A percentile compares a stretch with the other conserved stretches of the same genome.
Conservation (phyloP, 92 coral and sea anemone species). For the Zoanthus sansibaricus region DNA sequence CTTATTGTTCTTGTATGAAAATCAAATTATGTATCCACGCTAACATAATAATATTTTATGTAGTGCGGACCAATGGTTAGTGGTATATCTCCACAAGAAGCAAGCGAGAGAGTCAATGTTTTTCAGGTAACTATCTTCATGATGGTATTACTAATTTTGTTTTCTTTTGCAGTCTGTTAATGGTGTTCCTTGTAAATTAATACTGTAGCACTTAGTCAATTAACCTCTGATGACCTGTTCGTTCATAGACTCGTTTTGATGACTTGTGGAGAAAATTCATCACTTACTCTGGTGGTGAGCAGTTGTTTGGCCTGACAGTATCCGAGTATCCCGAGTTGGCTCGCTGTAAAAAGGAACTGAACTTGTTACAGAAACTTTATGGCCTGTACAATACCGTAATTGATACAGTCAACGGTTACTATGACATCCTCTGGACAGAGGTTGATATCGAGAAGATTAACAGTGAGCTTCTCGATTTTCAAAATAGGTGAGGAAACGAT, state of each 20-base stretch:
- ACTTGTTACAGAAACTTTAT: slow-evolving; percentile 84
- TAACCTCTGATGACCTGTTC: background rate
- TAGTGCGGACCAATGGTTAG: slow-evolving; percentile 88
- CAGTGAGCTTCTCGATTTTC: slow-evolving; percentile 84
- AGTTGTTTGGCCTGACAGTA: slow-evolving; percentile 84
- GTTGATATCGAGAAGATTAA: slow-evolving; percentile 93
- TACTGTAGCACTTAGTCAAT: too few relatives aligned
- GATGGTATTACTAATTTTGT: background rate
- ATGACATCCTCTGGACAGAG: slow-evolving; percentile 90
- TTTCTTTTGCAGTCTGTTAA: too few relatives aligned
- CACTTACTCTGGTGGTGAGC: slow-evolving; percentile 92
- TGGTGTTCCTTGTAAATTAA: too few relatives aligned
- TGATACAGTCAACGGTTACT: slow-evolving; percentile 89
- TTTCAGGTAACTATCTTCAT: slow-evolving; percentile 71
- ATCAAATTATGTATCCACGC: too few relatives aligned
- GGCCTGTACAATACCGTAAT: slow-evolving; percentile 90
- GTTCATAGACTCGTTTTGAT: slow-evolving; percentile 70
- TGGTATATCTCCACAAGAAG: slow-evolving; percentile 89
- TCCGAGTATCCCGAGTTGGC: slow-evolving; percentile 86
- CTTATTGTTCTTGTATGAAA: too few relatives aligned
- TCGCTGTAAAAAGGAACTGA: slow-evolving; percentile 88
- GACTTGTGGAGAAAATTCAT: slow-evolving; percentile 87
- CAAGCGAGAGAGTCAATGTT: slow-evolving; percentile 86
- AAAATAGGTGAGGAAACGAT: slow-evolving; percentile 70
- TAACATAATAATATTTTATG: background rate